Percentiles rank a stretch among this genome's conserved stretches.
These are phyloP conservation scores for Nebria salina DNA, from an alignment of 2,888 invertebrate genomes.

Conservation along the genomic window DNA sequence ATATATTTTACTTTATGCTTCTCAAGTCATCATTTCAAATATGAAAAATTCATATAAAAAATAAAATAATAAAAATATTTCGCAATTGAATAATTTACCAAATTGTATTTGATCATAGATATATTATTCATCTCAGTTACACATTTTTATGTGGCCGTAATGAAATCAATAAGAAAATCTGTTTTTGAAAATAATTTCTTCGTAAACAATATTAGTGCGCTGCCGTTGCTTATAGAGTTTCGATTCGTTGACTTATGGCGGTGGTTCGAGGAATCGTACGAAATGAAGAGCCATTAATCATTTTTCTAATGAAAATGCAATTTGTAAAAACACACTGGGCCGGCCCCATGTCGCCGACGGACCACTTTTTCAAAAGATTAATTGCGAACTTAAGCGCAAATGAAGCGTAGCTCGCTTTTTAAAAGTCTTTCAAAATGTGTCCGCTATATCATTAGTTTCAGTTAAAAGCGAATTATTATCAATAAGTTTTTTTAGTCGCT, in stretches of 20 bases:
- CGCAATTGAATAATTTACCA: not conserved
- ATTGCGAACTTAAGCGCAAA: conserved; percentile 52
- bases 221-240: not conserved
- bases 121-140: no score
- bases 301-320: conserved; percentile 57
- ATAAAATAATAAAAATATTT: not conserved
- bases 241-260: conserved; percentile 33
- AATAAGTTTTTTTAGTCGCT: not conserved
- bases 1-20: not conserved
- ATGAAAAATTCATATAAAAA: not conserved
- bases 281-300: conserved; percentile 54
- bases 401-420: conserved; percentile 52
- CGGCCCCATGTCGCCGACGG: conserved; percentile 21
- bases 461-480: conserved; percentile 34
- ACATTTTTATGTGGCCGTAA: no score
- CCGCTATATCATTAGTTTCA: conserved; percentile 49
- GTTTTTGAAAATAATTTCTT: conserved; percentile 22
- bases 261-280: conserved; percentile 25
- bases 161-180: conserved; percentile 7
- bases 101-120: no score
- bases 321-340: conserved; percentile 51
- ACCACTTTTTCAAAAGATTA: conserved; percentile 49
- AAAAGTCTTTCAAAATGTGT: conserved; percentile 52
- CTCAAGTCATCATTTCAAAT: not conserved
- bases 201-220: conserved; percentile 37